Conservation (phyloP, 1,140 invertebrate species). For the Eubasilissa regina region DNA sequence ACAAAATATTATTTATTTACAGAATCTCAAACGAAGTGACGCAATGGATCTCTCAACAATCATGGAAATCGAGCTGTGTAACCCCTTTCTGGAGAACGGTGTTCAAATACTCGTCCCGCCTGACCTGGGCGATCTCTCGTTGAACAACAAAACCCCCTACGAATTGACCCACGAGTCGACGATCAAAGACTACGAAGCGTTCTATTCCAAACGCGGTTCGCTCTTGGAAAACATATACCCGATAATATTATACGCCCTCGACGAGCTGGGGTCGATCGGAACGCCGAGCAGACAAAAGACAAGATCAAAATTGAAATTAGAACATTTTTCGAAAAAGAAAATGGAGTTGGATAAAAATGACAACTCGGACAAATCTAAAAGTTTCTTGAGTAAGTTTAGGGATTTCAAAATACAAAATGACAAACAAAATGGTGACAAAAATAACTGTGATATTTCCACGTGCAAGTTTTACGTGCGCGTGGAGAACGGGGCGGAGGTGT, state of each 20-base stretch:
- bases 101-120: constrained; percentile 83
- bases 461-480: constrained; percentile 45
- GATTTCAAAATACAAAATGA: constrained; percentile 17
- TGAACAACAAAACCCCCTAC: constrained; percentile 62
- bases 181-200: constrained; percentile 64
- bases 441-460: constrained; percentile 24
- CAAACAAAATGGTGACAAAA: constrained; percentile 3
- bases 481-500: background rate
- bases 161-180: constrained; percentile 63
- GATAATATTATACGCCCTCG: constrained; percentile 67
- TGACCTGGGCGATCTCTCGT: constrained; percentile 70
- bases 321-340: constrained; percentile 19
- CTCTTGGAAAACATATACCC: constrained; percentile 66
- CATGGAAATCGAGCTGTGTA: constrained; percentile 83
- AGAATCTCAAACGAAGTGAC: constrained; percentile 78
- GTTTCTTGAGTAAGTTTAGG: constrained; percentile 28
- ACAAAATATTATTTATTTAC: no score
- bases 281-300: background rate
- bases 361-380: background rate
- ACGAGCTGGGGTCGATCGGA: constrained; percentile 61
- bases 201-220: constrained; percentile 65
- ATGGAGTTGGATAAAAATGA: background rate
- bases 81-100: constrained; percentile 81
- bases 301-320: constrained; percentile 20
- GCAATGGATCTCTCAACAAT: constrained; percentile 77